Evolutionary conservation across 1,140 invertebrate genomes (phyloP), one percentile per base, ranked within the genome.

Genomic region (Rhyzopertha dominica): DNA sequence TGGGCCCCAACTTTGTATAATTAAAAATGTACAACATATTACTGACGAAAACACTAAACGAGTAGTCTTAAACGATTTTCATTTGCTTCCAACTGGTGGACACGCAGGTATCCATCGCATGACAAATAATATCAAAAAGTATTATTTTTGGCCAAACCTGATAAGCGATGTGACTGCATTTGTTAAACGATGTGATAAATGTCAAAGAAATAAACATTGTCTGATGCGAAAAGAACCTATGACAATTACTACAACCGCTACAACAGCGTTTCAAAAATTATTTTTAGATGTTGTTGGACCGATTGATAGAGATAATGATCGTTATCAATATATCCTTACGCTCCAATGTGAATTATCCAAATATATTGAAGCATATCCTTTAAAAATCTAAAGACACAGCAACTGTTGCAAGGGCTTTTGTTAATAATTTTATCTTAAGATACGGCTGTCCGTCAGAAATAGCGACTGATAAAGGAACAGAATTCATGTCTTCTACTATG

Each of bases 241-340:
- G 10, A 29, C 24, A 28, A 20, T 41, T 29, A 41, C 24, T 16
- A 41, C 25, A 4, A 41, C 38, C 4, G 9, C 38, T 5, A 29
- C 25, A 5, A 4, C 3, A 18, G 24, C 25, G 4, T 41, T 41
- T 17, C 4, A 41, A 5, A 41, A 41, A 9, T 5, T 26, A 17
- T 41, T 16, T 29, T 41, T 41, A 41, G 38, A 41, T 17, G 9
- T 41, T 12, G 38, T 41, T 5, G 38, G 38, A 17, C 38, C 25
- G 3, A 5, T 41, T 19, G 30, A 13, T 18, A 13, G 30, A 17
- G 16, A 26, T n/a, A 41, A 5, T 18, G 24, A 29, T 17, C 13
- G 16, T 10, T 25, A 39, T 39, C n/a, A 19, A 30, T 41, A 41
- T 5, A 29, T 39, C n/a, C 18, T 39, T 14, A 39, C 37, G n/a